phyloP scores from a whole-genome alignment of 1,140 invertebrate genomes.

The Paraescarpia echinospica region DNA sequence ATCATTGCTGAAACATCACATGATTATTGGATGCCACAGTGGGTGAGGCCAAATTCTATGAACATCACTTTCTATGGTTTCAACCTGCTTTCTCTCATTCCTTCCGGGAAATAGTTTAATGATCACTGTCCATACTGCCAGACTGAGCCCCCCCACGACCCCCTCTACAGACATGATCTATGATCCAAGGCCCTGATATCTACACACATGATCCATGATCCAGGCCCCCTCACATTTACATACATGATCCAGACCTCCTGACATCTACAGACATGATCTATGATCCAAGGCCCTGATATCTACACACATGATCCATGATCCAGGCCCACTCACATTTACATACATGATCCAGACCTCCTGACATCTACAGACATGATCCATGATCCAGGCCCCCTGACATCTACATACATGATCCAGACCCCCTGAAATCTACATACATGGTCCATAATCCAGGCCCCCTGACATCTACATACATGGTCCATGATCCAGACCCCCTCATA shows the following conservation, averaged over 20 bases:
- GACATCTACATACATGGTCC: not conserved
- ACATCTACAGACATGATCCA: not conserved
- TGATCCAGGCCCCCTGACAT: not conserved
- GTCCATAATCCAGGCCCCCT: not conserved
- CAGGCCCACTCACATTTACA: no score
- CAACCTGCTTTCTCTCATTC: not conserved
- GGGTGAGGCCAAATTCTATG: not conserved
- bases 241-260: not conserved
- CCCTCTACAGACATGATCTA: not conserved
- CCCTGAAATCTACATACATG: not conserved
- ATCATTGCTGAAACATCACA: not conserved
- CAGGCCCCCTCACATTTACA: not conserved
- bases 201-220: not conserved
- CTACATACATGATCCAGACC: not conserved
- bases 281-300: no score
- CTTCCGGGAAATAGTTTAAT: no score
- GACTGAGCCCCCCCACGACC: no score
- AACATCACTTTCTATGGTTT: not conserved
- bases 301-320: not conserved
- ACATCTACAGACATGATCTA: not conserved
- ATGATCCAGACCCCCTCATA: not conserved
- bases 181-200: not conserved
- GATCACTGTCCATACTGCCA: no score
- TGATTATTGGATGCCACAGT: not conserved
- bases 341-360: not conserved